phyloP scores from a whole-genome alignment of 30 jellyfish, hydroid and myxozoan species.

The Mastigias papua region DNA sequence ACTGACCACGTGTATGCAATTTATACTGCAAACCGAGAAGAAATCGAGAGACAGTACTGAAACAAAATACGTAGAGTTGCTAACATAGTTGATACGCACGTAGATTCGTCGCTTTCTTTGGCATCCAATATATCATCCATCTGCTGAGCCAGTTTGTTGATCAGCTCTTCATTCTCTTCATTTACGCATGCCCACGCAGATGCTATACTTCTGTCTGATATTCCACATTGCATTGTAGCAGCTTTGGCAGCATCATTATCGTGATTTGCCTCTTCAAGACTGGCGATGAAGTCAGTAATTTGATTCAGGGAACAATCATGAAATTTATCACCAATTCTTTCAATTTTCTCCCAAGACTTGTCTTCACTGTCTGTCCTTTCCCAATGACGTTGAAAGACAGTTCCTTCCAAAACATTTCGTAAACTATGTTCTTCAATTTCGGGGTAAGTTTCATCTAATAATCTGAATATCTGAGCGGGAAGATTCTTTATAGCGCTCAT shows the following conservation, averaged over 20 bases:
- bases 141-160: slow-evolving; percentile 28
- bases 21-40: too few relatives aligned
- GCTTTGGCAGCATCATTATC: slow-evolving; percentile 80
- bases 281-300: slow-evolving; percentile 19
- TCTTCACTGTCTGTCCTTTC: not conserved
- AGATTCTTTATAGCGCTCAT: slow-evolving; percentile 13
- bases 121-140: slow-evolving; percentile 48
- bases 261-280: slow-evolving; percentile 27
- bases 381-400: slow-evolving; percentile 29
- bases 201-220: slow-evolving; percentile 15
- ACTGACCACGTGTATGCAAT: too few relatives aligned
- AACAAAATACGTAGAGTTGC: too few relatives aligned
- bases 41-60: too few relatives aligned
- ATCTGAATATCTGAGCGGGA: slow-evolving; percentile 65
- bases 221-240: slow-evolving; percentile 54
- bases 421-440: slow-evolving; percentile 25
- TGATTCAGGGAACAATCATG: slow-evolving; percentile 1
- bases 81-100: not conserved
- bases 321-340: slow-evolving; percentile 46
- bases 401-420: slow-evolving; percentile 6
- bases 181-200: slow-evolving; percentile 60
- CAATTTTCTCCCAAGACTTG: slow-evolving; percentile 5
- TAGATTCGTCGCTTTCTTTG: slow-evolving; percentile 1
- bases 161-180: slow-evolving; percentile 7
- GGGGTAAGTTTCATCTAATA: slow-evolving; percentile 50